These are phyloP conservation scores for Rhinopomastus cyanomelas DNA, from an alignment of 2,113 vertebrate genomes.

Conservation along the genomic window DNA sequence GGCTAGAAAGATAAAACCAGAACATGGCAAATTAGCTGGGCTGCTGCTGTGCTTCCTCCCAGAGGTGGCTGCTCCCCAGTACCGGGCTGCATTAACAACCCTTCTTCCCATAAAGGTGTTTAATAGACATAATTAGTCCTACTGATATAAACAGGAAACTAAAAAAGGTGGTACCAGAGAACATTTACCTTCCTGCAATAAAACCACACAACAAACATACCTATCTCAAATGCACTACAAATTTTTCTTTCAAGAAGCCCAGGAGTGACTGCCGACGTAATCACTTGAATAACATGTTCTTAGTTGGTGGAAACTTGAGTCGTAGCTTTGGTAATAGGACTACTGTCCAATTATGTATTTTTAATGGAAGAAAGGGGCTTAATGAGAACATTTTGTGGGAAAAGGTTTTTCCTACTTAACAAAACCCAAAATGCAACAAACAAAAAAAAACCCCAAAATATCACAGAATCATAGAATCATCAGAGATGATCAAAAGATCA, in stretches of 20 bases:
- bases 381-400: background rate
- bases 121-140: background rate
- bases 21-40: background rate
- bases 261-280: background rate
- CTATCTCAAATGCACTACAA: background rate
- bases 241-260: background rate
- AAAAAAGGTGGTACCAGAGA: background rate
- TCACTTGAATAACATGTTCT: fast-evolving
- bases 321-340: background rate
- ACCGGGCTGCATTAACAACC: background rate
- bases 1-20: background rate
- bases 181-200: background rate
- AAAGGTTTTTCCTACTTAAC: background rate
- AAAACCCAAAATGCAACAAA: background rate
- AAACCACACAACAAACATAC: background rate
- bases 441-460: background rate
- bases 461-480: too few species aligned
- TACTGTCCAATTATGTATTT: background rate
- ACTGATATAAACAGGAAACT: background rate
- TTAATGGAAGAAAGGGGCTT: background rate
- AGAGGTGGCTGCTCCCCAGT: background rate
- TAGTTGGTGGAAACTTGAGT: background rate
- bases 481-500: too few species aligned
- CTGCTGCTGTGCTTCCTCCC: background rate
- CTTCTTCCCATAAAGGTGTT: background rate